Base-by-base conservation (phyloP, 2,888 invertebrate species). In the Cheilosia grossa region DNA sequence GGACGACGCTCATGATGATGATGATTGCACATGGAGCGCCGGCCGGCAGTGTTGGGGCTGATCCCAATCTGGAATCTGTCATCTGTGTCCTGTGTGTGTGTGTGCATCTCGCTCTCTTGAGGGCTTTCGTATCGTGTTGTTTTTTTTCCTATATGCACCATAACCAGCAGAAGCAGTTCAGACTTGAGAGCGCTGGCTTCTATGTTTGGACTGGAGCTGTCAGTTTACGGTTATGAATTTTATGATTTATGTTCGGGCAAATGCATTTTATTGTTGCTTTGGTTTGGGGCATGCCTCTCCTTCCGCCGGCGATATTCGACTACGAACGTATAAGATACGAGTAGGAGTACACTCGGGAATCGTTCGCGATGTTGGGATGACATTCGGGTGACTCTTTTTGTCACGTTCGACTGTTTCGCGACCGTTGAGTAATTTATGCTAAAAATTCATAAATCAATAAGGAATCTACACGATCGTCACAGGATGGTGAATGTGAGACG, bases 181-280 rank as follows among this genome's bases (percentile, higher is more conserved):
- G 13, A 37, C 37, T 13, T 37, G 10, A 37, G 37, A 37, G 51
- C 51, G 75, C 49, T 77, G 66, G 49, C 49, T 79, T 58, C 77
- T 86, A 59, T 69, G 78, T 86, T 82, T 82, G 74, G 78, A 82
- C 86, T 82, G 61, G 47, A 70, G 82, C 82, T 86, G 79, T 82
- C 79, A 82, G 58, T 79, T 82, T 83, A 87, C 82, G 87, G 79
- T 87, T 87, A 87, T 88, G 89, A 90, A 89, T 89, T 90, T 90
- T 90, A 91, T 91, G 91, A 91, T 91, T 91, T 91, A 91, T 90
- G 90, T 89, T 89, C 88, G 87, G 77, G 81, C 87, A 69, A 85
- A 81, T 81, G 75, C 87, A 89, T 90, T 90, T 91, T 90, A 90
- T 91, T 91, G 89, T 90, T 89, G 89, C 88, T 88, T 51, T 89